These are phyloP conservation scores for Artibeus jamaicensis DNA, from an alignment of 2,797 vertebrate genomes.

Conservation along the genomic window DNA sequence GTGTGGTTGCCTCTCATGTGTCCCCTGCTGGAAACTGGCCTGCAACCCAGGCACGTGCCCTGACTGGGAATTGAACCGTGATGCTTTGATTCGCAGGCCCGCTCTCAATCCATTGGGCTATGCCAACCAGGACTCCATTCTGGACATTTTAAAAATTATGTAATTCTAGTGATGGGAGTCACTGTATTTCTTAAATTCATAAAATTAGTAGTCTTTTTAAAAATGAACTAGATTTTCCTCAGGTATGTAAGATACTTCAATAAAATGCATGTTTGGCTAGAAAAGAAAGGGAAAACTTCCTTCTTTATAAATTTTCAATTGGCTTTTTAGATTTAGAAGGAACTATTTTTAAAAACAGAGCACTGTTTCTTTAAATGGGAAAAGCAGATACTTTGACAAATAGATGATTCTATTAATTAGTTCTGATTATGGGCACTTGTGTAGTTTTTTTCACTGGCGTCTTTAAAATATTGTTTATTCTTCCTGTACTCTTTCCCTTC, in stretches of 20 bases:
- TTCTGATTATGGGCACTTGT: not conserved
- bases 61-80: no score
- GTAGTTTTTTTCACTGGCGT: conserved; percentile 7
- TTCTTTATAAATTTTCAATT: conserved; percentile 13
- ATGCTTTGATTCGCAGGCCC: no score
- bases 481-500: not conserved
- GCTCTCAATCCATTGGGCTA: no score
- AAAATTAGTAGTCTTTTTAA: not conserved
- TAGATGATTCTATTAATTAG: conserved; percentile 27
- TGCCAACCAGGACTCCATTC: no score
- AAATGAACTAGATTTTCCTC: not conserved
- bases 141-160: not conserved
- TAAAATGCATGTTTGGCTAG: not conserved
- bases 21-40: no score
- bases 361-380: not conserved
- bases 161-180: conserved; percentile 39
- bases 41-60: no score
- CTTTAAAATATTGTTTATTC: not conserved
- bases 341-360: conserved; percentile 1
- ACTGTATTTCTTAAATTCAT: conserved; percentile 3
- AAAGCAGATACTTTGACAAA: conserved; percentile 16
- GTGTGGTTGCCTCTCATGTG: no score
- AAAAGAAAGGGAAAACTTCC: not conserved
- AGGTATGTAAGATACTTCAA: not conserved
- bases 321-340: conserved; percentile 42